Percentiles rank a stretch among this genome's conserved stretches.
Conservation (phyloP, 2,888 invertebrate species). For the Halictus quadricinctus region DNA sequence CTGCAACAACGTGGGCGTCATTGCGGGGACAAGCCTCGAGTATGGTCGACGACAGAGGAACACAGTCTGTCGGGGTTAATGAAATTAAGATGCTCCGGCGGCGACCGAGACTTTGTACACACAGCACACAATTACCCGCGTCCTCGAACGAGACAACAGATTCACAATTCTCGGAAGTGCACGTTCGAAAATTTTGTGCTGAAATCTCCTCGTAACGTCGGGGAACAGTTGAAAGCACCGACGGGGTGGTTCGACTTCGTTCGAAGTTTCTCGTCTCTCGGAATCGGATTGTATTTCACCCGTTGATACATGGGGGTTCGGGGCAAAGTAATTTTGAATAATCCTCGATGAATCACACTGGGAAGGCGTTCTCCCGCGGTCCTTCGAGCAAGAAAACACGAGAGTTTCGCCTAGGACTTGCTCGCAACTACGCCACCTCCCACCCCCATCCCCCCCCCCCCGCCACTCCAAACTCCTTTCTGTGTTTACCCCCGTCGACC, state of each 20-base stretch:
- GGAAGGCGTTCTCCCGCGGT: background rate
- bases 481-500: background rate
- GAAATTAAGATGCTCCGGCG: background rate
- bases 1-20: constrained; percentile 36
- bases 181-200: background rate
- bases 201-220: background rate
- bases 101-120: background rate
- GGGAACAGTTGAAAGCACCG: background rate
- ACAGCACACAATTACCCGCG: background rate
- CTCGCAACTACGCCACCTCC: background rate
- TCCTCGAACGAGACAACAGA: background rate
- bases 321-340: background rate
- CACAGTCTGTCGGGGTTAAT: background rate
- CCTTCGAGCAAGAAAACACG: background rate
- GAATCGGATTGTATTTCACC: background rate
- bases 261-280: background rate
- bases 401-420: background rate
- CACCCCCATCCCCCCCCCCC: background rate
- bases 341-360: background rate
- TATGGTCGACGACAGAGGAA: background rate
- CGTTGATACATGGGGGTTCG: background rate
- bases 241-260: background rate
- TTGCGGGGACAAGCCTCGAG: background rate
- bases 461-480: background rate
- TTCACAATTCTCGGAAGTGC: background rate